phyloP scores from a whole-genome alignment of 1,140 invertebrate genomes.

The Drosophila virilis region DNA sequence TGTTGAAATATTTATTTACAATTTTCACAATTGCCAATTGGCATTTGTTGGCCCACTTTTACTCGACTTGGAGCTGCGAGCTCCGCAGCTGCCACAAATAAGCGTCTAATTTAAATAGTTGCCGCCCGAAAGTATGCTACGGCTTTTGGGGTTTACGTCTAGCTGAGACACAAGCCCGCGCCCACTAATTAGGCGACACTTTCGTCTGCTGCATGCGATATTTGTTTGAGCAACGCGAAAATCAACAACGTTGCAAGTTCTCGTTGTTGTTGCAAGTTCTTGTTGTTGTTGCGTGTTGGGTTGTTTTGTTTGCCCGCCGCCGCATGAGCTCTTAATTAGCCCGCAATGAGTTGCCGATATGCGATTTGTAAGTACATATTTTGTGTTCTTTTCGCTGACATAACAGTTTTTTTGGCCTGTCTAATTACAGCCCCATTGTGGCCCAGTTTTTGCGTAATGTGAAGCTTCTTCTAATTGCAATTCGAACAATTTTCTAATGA shows the following conservation, averaged over 20 bases:
- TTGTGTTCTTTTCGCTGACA: constrained; percentile 47
- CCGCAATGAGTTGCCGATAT: constrained; percentile 73
- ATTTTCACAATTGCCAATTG: constrained; percentile 80
- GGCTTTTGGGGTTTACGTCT: constrained; percentile 7
- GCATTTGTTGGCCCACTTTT: constrained; percentile 61
- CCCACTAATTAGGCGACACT: constrained; percentile 42
- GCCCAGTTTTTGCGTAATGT: constrained; percentile 1
- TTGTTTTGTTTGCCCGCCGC: constrained; percentile 7
- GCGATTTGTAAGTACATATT: constrained; percentile 50
- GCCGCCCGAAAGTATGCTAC: constrained; percentile 20
- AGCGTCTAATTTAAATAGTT: background rate
- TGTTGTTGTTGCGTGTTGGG: constrained; percentile 18
- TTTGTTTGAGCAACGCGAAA: constrained; percentile 49
- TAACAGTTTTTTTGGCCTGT: constrained; percentile 60
- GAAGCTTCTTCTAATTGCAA: constrained; percentile 66
- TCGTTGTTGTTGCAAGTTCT: constrained; percentile 1
- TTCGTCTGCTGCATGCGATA: constrained; percentile 46
- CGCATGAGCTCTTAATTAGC: constrained; percentile 74
- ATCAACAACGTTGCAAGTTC: constrained; percentile 42
- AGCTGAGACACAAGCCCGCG: constrained; percentile 26
- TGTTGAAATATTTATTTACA: constrained; percentile 82
- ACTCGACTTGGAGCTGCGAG: constrained; percentile 9
- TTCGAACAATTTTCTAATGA: constrained; percentile 60
- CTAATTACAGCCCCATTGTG: constrained; percentile 50
- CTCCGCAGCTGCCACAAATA: no score